Conservation (phyloP, 2,797 vertebrate species). For the Vespertilio murinus region DNA sequence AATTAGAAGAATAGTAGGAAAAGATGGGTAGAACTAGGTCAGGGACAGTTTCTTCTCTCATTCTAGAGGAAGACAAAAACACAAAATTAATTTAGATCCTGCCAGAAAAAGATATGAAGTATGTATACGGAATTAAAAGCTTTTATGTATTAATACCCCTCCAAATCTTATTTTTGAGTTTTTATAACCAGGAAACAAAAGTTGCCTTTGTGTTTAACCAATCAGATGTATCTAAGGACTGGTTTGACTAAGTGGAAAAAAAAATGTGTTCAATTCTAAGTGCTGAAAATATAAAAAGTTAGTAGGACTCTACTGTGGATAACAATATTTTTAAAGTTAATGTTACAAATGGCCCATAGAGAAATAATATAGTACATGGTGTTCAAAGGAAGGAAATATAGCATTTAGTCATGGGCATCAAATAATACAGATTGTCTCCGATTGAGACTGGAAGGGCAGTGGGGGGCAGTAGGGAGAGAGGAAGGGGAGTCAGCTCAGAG, state of each 20-base stretch:
- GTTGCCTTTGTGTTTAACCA: neutral
- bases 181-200: constrained; percentile 6
- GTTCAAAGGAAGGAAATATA: neutral
- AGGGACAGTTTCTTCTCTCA: constrained; percentile 5
- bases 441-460: neutral
- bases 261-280: neutral
- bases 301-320: neutral
- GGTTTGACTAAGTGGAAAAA: neutral
- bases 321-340: neutral
- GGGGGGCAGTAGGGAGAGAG: neutral
- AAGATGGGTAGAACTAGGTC: neutral
- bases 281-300: neutral
- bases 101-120: neutral
- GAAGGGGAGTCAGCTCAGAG: neutral
- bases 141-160: neutral
- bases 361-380: neutral
- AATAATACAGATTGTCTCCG: neutral
- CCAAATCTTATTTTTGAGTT: neutral
- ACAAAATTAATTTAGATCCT: neutral
- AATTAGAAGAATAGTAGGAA: neutral
- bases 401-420: neutral
- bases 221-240: neutral
- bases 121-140: neutral
- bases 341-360: neutral
- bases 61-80: neutral